phyloP scores from a whole-genome alignment of 2,888 invertebrate genomes.

The Brachypalpus laphriformis region DNA sequence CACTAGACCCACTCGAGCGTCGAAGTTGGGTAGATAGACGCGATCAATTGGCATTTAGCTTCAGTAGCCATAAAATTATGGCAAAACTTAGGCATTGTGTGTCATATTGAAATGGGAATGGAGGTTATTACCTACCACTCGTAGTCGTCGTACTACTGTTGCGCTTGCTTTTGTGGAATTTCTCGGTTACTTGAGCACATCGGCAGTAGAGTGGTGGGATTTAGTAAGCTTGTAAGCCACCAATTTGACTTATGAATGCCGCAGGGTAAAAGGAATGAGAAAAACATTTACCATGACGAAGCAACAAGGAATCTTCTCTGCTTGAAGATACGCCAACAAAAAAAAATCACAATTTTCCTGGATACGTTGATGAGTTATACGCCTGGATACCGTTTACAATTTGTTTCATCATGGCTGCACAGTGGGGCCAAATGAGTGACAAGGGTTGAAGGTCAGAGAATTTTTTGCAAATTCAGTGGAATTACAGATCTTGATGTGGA shows the following conservation, averaged over 20 bases:
- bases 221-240: slow-evolving; percentile 36
- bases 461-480: background rate
- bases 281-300: slow-evolving; percentile 17
- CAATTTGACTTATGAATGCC: slow-evolving; percentile 42
- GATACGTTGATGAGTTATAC: slow-evolving; percentile 37
- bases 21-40: background rate
- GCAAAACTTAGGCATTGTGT: slow-evolving; percentile 63
- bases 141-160: background rate
- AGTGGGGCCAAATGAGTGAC: slow-evolving; percentile 2
- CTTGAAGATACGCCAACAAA: background rate
- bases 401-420: slow-evolving; percentile 10
- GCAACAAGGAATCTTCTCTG: slow-evolving; percentile 10
- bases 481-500: background rate
- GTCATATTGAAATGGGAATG: slow-evolving; percentile 59
- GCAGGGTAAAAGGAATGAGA: slow-evolving; percentile 2
- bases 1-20: slow-evolving; percentile 20
- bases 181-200: slow-evolving; percentile 58
- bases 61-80: slow-evolving; percentile 67
- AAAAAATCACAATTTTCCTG: background rate
- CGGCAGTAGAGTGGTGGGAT: slow-evolving; percentile 16
- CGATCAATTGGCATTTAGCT: slow-evolving; percentile 72
- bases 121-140: slow-evolving; percentile 21
- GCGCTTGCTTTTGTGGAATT: slow-evolving; percentile 48
- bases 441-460: background rate
- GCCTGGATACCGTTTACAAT: slow-evolving; percentile 38